Evolutionary conservation across 2,113 vertebrate species (phyloP).

Genomic region (Phylloscopus trochilus): DNA sequence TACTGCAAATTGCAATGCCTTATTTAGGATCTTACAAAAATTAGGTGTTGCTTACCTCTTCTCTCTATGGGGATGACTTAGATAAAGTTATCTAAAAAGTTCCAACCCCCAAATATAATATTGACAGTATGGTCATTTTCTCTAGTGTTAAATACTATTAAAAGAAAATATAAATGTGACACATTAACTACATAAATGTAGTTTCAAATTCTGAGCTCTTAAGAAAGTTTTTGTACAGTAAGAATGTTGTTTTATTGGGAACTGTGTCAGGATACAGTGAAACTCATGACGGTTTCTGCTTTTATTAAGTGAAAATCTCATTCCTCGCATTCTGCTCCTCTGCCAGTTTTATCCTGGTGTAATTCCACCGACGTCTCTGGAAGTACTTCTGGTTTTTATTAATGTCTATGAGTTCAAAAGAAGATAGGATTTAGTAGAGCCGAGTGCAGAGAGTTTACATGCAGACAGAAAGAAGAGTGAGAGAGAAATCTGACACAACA

Average conservation of each 20-base stretch:
- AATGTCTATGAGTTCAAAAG: background rate
- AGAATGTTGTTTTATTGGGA: background rate
- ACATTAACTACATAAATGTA: background rate
- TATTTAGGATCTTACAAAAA: background rate
- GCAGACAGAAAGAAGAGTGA: background rate
- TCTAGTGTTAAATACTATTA: background rate
- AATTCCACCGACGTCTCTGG: background rate
- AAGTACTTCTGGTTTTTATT: background rate
- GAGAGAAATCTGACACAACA: background rate
- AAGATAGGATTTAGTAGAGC: background rate
- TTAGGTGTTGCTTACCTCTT: background rate
- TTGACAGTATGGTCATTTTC: background rate
- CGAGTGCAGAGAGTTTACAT: background rate
- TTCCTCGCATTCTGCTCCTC: background rate
- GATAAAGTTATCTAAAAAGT: background rate
- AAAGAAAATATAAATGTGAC: background rate
- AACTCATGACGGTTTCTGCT: background rate
- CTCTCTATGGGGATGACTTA: background rate
- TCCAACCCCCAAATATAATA: background rate
- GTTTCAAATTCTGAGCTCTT: background rate
- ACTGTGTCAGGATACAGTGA: background rate
- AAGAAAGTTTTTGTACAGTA: background rate
- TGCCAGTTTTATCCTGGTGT: background rate
- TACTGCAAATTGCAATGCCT: background rate
- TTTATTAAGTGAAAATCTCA: constrained; percentile 5